These are phyloP conservation scores for Eilema depressum DNA, from an alignment of 2,888 invertebrate species.

Conservation along the genomic window DNA sequence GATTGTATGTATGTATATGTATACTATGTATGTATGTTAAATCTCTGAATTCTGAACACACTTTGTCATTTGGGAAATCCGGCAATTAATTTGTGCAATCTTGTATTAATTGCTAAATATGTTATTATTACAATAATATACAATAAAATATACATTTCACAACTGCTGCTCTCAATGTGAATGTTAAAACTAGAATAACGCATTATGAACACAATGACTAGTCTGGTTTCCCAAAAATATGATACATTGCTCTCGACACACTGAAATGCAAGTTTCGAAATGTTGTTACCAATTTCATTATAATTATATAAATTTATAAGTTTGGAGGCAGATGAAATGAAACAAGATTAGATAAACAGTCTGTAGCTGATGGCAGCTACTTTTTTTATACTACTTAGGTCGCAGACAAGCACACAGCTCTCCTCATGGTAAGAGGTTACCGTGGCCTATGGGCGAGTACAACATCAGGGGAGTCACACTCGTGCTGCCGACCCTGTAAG, in stretches of 20 bases:
- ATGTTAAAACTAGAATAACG: constrained; percentile 10
- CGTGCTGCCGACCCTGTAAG: too few species aligned
- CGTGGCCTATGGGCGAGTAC: too few species aligned
- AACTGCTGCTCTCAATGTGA: constrained; percentile 8
- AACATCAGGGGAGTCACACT: too few species aligned
- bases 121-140: not conserved
- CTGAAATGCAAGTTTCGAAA: not conserved
- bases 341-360: too few species aligned
- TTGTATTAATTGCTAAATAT: not conserved
- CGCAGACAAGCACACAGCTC: too few species aligned
- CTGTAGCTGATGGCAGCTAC: too few species aligned
- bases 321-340: too few species aligned
- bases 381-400: too few species aligned
- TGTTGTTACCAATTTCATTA: not conserved
- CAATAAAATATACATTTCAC: not conserved
- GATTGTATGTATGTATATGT: too few species aligned
- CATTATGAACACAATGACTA: constrained; percentile 21
- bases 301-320: not conserved
- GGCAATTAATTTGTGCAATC: not conserved
- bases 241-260: not conserved
- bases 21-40: too few species aligned
- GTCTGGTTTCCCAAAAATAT: not conserved
- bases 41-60: not conserved
- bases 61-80: not conserved
- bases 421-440: too few species aligned